A percentile compares a stretch with the other conserved stretches of the same genome.
These are phyloP conservation scores for Sphecodes monilicornis DNA, from an alignment of 2,888 invertebrate species.

Conservation along the genomic window DNA sequence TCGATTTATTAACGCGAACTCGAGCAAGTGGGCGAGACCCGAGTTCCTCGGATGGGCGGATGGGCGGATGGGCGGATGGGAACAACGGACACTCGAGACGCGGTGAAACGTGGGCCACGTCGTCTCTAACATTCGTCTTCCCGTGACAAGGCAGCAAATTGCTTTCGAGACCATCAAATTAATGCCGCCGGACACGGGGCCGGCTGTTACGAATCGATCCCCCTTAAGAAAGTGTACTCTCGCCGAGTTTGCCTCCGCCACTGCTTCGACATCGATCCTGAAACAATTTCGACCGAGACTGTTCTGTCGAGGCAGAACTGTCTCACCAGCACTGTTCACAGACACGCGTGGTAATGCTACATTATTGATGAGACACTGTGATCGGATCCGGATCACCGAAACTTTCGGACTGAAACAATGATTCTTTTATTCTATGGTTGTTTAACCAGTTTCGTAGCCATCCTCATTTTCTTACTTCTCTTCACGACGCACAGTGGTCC, in stretches of 20 bases:
- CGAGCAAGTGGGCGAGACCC: slow-evolving; percentile 9
- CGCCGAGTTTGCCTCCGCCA: neutral
- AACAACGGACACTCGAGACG: slow-evolving; percentile 27
- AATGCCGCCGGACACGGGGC: slow-evolving; percentile 55
- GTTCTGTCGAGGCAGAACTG: no score
- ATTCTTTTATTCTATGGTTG: neutral
- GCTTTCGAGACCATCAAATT: slow-evolving; percentile 73
- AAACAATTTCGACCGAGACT: neutral
- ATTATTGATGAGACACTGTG: neutral
- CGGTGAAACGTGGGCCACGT: slow-evolving; percentile 48
- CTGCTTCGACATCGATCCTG: neutral
- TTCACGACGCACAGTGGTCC: no score
- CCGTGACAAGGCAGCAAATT: slow-evolving; percentile 74
- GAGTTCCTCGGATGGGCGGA: slow-evolving; percentile 26
- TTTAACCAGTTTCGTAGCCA: neutral
- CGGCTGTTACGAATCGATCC: slow-evolving; percentile 51
- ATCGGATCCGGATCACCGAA: no score
- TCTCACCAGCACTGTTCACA: neutral
- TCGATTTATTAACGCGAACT: slow-evolving; percentile 61
- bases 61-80: slow-evolving; percentile 37
- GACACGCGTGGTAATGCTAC: neutral
- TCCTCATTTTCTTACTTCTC: neutral
- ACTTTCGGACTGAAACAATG: neutral
- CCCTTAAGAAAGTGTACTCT: slow-evolving; percentile 51
- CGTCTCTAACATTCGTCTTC: slow-evolving; percentile 71